Evolutionary conservation across 2,888 invertebrate species (phyloP).

Genomic region (Cylindroiulus punctatus): DNA sequence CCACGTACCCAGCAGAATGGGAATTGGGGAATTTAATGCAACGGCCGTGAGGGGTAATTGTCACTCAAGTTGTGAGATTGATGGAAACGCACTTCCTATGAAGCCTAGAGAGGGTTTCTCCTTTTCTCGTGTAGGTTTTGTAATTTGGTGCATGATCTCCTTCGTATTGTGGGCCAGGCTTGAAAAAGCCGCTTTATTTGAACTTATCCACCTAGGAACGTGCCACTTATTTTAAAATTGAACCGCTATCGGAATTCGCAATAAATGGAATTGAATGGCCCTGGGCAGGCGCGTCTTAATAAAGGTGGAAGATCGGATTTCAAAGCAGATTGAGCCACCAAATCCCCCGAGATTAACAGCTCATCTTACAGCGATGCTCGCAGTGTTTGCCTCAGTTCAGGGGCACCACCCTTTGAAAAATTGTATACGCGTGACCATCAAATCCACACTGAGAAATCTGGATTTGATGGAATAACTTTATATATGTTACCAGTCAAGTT

Average conservation of each 20-base stretch:
- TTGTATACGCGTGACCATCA: too few species aligned
- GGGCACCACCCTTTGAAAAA: neutral
- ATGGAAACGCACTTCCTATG: neutral
- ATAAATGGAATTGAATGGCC: slow-evolving; percentile 24
- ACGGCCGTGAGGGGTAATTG: slow-evolving; percentile 9
- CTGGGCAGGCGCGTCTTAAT: neutral
- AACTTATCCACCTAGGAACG: neutral
- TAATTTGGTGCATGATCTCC: neutral
- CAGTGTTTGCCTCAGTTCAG: neutral
- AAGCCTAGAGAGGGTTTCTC: neutral
- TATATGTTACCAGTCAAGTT: too few species aligned
- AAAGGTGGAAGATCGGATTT: neutral
- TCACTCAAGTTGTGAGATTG: slow-evolving; percentile 8
- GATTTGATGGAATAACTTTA: too few species aligned
- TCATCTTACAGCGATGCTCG: neutral
- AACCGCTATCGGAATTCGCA: slow-evolving; percentile 1
- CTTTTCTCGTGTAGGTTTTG: neutral
- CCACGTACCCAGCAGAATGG: neutral
- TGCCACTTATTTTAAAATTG: slow-evolving; percentile 12
- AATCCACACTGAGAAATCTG: too few species aligned
- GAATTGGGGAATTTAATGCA: slow-evolving; percentile 21
- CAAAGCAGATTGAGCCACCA: neutral
- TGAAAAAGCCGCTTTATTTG: slow-evolving; percentile 17
- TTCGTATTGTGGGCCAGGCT: neutral
- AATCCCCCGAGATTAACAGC: neutral